Evolutionary conservation across 2,113 vertebrate species (phyloP).

Genomic region (Hippocampus comes): DNA sequence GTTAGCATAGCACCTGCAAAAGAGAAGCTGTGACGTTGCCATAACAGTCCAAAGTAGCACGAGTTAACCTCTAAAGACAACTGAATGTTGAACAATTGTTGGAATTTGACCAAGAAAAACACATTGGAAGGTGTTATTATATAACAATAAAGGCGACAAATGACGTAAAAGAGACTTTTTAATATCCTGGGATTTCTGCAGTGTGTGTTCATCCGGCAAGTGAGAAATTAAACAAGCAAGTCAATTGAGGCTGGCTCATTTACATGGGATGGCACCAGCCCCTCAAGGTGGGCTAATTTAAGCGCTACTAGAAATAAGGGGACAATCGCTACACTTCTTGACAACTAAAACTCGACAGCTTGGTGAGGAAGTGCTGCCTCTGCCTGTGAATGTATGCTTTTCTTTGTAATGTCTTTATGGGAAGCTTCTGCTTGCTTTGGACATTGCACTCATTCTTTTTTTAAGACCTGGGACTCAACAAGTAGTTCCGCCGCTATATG

Average conservation of each 20-base stretch:
- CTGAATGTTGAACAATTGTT: no score
- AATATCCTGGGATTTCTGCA: background rate
- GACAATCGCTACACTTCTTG: background rate
- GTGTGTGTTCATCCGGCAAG: background rate
- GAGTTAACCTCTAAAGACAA: conserved; percentile 1
- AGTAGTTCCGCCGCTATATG: no score
- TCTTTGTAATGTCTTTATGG: no score
- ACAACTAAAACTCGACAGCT: background rate
- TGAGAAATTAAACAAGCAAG: background rate
- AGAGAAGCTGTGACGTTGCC: conserved; percentile 44
- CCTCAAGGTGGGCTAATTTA: background rate
- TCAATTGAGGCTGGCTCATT: background rate
- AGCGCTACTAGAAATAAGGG: background rate
- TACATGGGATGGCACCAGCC: no score
- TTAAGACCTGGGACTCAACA: background rate
- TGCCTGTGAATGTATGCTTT: no score
- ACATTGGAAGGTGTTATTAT: background rate
- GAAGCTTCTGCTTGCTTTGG: no score
- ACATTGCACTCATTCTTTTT: background rate
- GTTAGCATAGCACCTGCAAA: conserved; percentile 31
- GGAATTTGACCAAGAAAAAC: no score
- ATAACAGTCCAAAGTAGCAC: conserved; percentile 37
- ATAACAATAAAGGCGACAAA: no score
- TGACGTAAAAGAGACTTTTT: background rate
- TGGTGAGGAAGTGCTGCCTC: background rate